These are phyloP conservation scores for Cerastoderma edule DNA, from an alignment of 2,888 invertebrate species.

Conservation along the genomic window DNA sequence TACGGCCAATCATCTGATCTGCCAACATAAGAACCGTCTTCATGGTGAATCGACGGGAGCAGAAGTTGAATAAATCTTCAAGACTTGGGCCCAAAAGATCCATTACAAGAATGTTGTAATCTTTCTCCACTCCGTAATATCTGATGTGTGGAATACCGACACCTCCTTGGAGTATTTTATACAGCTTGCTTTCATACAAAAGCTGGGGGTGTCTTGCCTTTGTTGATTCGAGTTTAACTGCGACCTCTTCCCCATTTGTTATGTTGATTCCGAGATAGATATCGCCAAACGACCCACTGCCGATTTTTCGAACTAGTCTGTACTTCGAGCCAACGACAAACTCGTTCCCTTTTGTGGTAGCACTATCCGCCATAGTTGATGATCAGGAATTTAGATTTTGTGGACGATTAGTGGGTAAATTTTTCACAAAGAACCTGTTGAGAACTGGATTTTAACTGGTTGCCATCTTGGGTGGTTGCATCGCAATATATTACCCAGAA, in stretches of 20 bases:
- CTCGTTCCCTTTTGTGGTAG: conserved; percentile 72
- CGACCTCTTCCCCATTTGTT: conserved; percentile 85
- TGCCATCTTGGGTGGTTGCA: conserved; percentile 82
- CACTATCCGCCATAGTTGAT: conserved; percentile 64
- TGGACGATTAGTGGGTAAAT: background rate
- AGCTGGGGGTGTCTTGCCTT: conserved; percentile 86
- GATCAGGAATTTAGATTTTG: background rate
- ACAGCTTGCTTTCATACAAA: conserved; percentile 86
- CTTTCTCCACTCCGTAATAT: conserved; percentile 91
- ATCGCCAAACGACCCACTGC: conserved; percentile 84
- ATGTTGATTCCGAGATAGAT: conserved; percentile 84
- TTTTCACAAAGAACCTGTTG: conserved; percentile 54
- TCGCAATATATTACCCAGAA: conserved; percentile 72
- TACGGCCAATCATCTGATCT: conserved; percentile 91
- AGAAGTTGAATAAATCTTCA: conserved; percentile 96
- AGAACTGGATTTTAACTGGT: conserved; percentile 66
- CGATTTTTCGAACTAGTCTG: conserved; percentile 83
- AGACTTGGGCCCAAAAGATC: conserved; percentile 91
- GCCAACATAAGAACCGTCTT: conserved; percentile 99
- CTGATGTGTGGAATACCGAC: conserved; percentile 83
- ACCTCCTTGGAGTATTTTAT: conserved; percentile 85
- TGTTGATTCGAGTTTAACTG: conserved; percentile 85
- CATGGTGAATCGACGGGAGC: conserved; percentile 98
- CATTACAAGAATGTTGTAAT: conserved; percentile 99
- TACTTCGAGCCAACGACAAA: conserved; percentile 83